Base-by-base conservation (phyloP, 2,797 vertebrate genomes). In the Pseudochromis fuscus region DNA sequence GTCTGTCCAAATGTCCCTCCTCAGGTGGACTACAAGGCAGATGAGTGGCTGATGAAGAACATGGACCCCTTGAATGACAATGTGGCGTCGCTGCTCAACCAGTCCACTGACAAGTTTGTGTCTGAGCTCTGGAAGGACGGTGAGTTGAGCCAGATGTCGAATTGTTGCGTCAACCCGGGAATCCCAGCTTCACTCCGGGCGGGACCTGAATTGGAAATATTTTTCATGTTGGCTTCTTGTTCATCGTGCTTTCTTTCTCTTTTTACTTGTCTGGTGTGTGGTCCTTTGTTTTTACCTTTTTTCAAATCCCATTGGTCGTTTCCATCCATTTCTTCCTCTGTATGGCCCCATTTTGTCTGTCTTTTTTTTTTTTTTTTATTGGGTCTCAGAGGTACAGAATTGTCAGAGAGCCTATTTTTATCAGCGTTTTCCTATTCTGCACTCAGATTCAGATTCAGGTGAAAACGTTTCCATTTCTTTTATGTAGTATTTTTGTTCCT, bases 41-140 rank as follows among this genome's bases (percentile, higher is more conserved):
- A 96, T 0, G 96, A 97, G 84, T 99, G 98, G 98, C 92, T 99
- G 88, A 98, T 98, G 96, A 99, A 99, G 94, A 99, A 99, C 93
- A 99, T 99, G 98, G 98, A 99, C 85, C 98, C 98, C 0, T 89
- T 99, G 87, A 99, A 99, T 0, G 98, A 99, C 87, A 99, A 98
- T 40, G 95, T 99, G 7, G 96, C 98, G 28, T 90, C 96, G 0
- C 94, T 99, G 62, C 96, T 99, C 67, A 97, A 99, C 91, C 95
- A 96, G 83, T 99, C 98, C 0, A 98, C 96, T 0, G 97, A 99
- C 93, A 98, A 96, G 84, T 99, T 98, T 84, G 95, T 98, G 66
- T 97, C 95, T 0, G 97, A 98, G 88, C 95, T 99, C 10, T 98
- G 97, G 97, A 97, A 95, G 87, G 97, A 98, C 60, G 98, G 98